Evolutionary conservation across 2,113 vertebrate genomes (phyloP), one percentile per base, ranked within the genome.

Genomic region (Oenanthe oenanthe): DNA sequence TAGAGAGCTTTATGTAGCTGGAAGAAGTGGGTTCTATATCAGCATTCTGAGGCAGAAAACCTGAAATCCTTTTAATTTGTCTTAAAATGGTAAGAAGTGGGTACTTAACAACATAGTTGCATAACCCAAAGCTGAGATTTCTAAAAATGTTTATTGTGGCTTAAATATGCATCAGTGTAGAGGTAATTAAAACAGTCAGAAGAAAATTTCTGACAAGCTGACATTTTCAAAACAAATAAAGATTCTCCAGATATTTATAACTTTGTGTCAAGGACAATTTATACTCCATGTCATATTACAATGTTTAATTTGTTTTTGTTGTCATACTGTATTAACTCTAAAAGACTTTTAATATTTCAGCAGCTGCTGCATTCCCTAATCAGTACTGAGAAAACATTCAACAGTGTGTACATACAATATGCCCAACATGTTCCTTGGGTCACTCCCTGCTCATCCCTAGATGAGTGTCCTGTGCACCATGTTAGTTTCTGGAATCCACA

Each of bases 281-380:
- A 95, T 93, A 90, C 56, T 94, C 67, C 45, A 21, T 94, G 94
- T 92, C 94, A 84, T 86, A 94, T 92, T 96, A 95, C 95, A 97
- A 95, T 93, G 95, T 97, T 95, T 92, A 95, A 93, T 97, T 96
- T 97, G 93, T 76, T 96, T 96, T 96, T 96, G 92, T 96, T 95
- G 95, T 94, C 95, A 94, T 95, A 88, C 22, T 90, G 43, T 93
- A 88, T 97, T 95, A 96, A 48, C 68, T 96, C 81, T 90, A 88
- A 88, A 93, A 92, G 85, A 84, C 83, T 94, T 95, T 26, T 90
- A 93, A 94, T 96, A 88, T 95, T 93, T 95, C 83, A 93, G 82
- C 88, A 95, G 75, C 92, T 94, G 92, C 79, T 94, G 61, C 42
- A 38, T 81, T 92, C 53, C 67, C 78, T 72, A 74, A 34, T 90